Conservation (phyloP, 2,888 invertebrate genomes). For the Eilema sororculum region DNA sequence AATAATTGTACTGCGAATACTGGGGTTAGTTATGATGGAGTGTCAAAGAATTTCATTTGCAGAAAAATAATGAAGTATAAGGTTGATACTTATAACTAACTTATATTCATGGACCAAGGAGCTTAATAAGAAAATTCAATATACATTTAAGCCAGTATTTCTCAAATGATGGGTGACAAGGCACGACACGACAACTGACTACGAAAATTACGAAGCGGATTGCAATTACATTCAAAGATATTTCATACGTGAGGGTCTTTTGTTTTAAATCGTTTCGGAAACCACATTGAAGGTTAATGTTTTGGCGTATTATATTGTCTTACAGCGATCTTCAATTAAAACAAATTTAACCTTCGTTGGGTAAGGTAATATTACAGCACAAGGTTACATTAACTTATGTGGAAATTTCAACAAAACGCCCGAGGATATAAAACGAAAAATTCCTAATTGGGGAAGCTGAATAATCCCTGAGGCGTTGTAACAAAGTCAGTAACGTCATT, state of each 20-base stretch:
- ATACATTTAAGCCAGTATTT: not conserved
- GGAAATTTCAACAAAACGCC: slow-evolving; percentile 3
- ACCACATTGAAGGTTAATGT: not conserved
- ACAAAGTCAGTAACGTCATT: slow-evolving; percentile 11
- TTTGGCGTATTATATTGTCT: not conserved
- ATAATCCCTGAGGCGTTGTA: slow-evolving; percentile 14
- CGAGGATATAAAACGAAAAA: slow-evolving; percentile 11
- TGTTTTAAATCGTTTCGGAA: not conserved
- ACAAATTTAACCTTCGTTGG: not conserved
- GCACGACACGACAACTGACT: not conserved
- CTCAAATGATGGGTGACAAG: too few relatives aligned
- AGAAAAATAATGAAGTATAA: not conserved
- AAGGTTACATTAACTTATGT: not conserved
- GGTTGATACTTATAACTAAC: not conserved
- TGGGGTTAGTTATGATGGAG: not conserved
- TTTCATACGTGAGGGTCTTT: not conserved
- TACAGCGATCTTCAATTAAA: not conserved
- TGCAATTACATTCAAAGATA: not conserved
- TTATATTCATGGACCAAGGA: too few relatives aligned
- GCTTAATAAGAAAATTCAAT: not conserved
- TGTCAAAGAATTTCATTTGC: not conserved
- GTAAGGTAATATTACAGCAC: not conserved
- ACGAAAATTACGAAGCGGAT: not conserved
- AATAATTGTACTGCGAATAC: slow-evolving; percentile 10
- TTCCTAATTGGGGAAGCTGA: slow-evolving; percentile 10